phyloP scores from a whole-genome alignment of 2,888 invertebrate genomes.

The Catonia carolina region DNA sequence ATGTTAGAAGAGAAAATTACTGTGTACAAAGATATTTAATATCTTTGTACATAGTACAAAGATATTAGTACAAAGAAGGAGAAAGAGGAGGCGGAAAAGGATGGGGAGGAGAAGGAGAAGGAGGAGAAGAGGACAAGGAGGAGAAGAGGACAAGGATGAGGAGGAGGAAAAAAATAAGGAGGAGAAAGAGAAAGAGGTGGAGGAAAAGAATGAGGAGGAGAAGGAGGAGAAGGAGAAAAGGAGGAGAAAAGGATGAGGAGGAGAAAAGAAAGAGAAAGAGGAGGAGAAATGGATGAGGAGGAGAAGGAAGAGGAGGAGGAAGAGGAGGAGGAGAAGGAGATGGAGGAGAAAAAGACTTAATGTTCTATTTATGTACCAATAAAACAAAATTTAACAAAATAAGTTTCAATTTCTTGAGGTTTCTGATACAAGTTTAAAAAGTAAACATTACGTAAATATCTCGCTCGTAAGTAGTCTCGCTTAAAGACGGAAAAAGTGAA shows the following conservation, averaged over 20 bases:
- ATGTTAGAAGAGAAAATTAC: too few relatives aligned
- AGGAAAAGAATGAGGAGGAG: background rate
- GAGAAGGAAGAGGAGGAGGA: background rate
- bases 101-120: background rate
- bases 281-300: background rate
- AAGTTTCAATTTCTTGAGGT: too few relatives aligned
- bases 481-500: too few relatives aligned
- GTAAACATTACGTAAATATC: too few relatives aligned
- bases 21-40: too few relatives aligned
- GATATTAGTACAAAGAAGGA: too few relatives aligned
- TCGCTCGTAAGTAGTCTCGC: too few relatives aligned
- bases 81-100: too few relatives aligned
- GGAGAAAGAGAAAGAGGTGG: background rate
- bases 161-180: background rate
- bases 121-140: background rate
- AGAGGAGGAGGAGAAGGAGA: background rate
- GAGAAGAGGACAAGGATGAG: background rate
- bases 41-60: too few relatives aligned
- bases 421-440: too few relatives aligned
- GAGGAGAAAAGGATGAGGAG: background rate
- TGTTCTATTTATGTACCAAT: too few relatives aligned
- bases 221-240: background rate
- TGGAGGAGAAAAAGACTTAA: background rate
- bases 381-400: too few relatives aligned
- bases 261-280: background rate